phyloP scores from a whole-genome alignment of 2,797 vertebrate species.

The Esox masquinongy region DNA sequence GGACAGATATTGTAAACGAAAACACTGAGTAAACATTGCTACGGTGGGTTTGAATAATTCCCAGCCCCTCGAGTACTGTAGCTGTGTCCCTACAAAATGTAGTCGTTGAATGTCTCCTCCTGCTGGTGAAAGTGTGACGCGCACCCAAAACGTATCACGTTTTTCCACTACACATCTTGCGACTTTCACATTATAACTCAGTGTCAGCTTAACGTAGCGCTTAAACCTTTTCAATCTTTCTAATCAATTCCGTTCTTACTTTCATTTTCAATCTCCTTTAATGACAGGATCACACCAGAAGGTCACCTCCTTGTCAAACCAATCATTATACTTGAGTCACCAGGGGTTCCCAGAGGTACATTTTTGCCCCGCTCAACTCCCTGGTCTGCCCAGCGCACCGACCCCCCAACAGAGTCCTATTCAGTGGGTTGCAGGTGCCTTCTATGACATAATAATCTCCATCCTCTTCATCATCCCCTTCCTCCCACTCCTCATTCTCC shows the following conservation, averaged over 20 bases:
- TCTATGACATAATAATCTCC: constrained; percentile 63
- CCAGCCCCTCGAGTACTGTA: too few species aligned
- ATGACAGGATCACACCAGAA: constrained; percentile 17
- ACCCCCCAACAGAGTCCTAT: constrained; percentile 67
- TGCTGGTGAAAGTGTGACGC: background rate
- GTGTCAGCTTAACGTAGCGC: constrained; percentile 1
- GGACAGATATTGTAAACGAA: too few species aligned
- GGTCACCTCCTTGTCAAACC: background rate
- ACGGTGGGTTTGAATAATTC: too few species aligned
- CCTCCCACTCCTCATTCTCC: constrained; percentile 46
- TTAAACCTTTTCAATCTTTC: constrained; percentile 1
- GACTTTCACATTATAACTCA: background rate
- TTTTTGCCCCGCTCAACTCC: constrained; percentile 50
- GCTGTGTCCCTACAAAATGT: background rate
- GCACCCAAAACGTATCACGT: background rate
- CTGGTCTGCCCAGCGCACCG: constrained; percentile 54
- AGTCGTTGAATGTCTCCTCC: background rate
- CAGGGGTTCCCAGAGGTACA: constrained; percentile 56
- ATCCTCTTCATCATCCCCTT: constrained; percentile 47
- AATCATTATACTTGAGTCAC: constrained; percentile 76
- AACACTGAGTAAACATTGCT: too few species aligned
- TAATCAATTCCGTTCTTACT: background rate
- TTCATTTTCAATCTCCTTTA: background rate
- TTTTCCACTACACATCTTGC: background rate
- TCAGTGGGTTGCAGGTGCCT: constrained; percentile 62